These are phyloP conservation scores for Drosophila gunungcola DNA, from an alignment of 1,140 invertebrate species.

Conservation along the genomic window DNA sequence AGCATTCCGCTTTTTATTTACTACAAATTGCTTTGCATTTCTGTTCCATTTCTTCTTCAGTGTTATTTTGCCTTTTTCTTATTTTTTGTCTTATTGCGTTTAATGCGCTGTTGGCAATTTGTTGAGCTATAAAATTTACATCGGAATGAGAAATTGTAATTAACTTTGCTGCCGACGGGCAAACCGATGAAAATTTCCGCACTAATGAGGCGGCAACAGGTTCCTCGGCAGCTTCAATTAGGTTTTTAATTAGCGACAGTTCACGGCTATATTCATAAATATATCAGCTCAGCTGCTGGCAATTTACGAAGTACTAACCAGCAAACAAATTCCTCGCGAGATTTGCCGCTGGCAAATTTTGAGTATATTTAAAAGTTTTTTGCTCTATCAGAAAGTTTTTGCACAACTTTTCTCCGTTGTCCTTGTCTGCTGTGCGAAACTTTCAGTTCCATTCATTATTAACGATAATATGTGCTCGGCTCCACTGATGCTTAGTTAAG, in stretches of 20 bases:
- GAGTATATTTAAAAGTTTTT: conserved; percentile 56
- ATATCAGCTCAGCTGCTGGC: conserved; percentile 39
- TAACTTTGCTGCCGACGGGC: conserved; percentile 55
- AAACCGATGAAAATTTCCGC: conserved; percentile 38
- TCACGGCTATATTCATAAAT: conserved; percentile 69
- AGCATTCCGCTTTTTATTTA: conserved; percentile 53
- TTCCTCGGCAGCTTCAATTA: conserved; percentile 53
- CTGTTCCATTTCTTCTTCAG: conserved; percentile 25
- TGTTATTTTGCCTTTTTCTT: conserved; percentile 4
- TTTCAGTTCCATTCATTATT: conserved; percentile 66
- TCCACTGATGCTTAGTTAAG: conserved; percentile 23
- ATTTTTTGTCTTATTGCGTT: conserved; percentile 42
- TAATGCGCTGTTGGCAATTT: conserved; percentile 52
- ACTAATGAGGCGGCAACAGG: conserved; percentile 74
- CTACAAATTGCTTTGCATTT: conserved; percentile 64
- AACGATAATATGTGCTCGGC: conserved; percentile 41
- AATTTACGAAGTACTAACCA: conserved; percentile 11
- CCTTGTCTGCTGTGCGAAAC: conserved; percentile 28
- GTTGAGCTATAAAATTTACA: conserved; percentile 50
- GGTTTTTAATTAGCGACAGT: conserved; percentile 45
- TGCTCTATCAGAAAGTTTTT: conserved; percentile 23
- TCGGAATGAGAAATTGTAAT: conserved; percentile 71
- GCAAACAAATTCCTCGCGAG: background rate
- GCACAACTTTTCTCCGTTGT: conserved; percentile 31
- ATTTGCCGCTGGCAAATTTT: conserved; percentile 15